Conservation (phyloP, 2,888 invertebrate species). For the Parapristionchus giblindavisi region DNA sequence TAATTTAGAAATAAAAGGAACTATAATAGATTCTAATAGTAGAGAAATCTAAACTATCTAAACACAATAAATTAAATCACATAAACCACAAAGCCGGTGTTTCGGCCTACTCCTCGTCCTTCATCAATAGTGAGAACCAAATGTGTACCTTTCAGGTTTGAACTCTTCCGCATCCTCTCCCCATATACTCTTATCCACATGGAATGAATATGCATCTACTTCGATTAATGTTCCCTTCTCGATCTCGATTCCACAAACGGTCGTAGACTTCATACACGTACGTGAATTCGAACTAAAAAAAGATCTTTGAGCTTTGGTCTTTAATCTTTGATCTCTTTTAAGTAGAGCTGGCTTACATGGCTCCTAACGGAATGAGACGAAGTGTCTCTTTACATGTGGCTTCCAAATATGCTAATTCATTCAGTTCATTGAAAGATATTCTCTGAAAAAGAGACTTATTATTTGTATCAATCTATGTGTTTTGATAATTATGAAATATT, state of each 20-base stretch:
- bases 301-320: too few species aligned
- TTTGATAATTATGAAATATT: too few species aligned
- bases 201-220: constrained; percentile 59
- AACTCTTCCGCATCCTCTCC: constrained; percentile 63
- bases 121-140: too few species aligned
- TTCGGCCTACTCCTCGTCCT: too few species aligned
- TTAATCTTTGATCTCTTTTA: neutral
- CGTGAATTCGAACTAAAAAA: constrained; percentile 25
- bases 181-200: constrained; percentile 60
- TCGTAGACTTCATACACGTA: constrained; percentile 24
- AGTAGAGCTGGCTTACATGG: constrained; percentile 7
- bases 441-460: neutral
- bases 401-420: constrained; percentile 4
- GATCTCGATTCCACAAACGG: constrained; percentile 26
- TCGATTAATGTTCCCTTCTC: constrained; percentile 44
- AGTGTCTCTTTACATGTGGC: constrained; percentile 26
- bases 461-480: too few species aligned
- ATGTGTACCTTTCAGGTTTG: constrained; percentile 57
- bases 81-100: too few species aligned
- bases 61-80: too few species aligned
- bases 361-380: constrained; percentile 9
- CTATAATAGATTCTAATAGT: too few species aligned
- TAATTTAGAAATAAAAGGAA: too few species aligned
- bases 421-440: constrained; percentile 15
- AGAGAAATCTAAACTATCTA: too few species aligned